A percentile compares a stretch with the other conserved stretches of the same genome.
Conservation (phyloP, 2,113 vertebrate genomes). For the Meleagris gallopavo region DNA sequence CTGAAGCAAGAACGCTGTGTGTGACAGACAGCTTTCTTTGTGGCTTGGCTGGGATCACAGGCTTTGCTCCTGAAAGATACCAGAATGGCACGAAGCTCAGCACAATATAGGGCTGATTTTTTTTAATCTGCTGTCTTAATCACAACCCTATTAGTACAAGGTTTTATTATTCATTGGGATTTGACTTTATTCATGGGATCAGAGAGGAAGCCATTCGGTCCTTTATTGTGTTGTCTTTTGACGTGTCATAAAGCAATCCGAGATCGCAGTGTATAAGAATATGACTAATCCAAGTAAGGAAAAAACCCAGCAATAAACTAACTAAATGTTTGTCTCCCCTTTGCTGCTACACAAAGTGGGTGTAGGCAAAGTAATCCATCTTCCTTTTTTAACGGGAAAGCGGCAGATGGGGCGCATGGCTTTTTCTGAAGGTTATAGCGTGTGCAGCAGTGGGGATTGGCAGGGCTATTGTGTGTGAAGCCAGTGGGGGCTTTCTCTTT, state of each 20-base stretch:
- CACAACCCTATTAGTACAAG: conserved; percentile 44
- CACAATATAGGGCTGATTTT: conserved; percentile 60
- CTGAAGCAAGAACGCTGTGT: conserved; percentile 49
- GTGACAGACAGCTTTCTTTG: conserved; percentile 70
- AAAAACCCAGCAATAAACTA: background rate
- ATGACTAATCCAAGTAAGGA: background rate
- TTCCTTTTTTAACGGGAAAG: conserved; percentile 43
- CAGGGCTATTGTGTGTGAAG: conserved; percentile 64
- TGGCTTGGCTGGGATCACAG: conserved; percentile 58
- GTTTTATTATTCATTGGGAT: conserved; percentile 66
- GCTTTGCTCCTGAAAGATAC: conserved; percentile 40
- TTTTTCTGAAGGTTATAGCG: conserved; percentile 58
- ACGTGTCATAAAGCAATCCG: background rate
- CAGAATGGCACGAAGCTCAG: conserved; percentile 57
- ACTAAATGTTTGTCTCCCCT: background rate
- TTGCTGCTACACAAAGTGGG: background rate
- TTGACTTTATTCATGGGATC: conserved; percentile 51
- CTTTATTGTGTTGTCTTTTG: conserved; percentile 11
- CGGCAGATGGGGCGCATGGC: conserved; percentile 62
- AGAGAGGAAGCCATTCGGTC: conserved; percentile 32
- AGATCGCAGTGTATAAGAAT: conserved; percentile 3
- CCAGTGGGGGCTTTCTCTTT: conserved; percentile 61
- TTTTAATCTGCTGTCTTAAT: conserved; percentile 58
- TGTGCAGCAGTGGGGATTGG: conserved; percentile 32
- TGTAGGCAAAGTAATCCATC: conserved; percentile 40